phyloP scores from a whole-genome alignment of 2,888 invertebrate genomes.

The Hecatera dysodea region DNA sequence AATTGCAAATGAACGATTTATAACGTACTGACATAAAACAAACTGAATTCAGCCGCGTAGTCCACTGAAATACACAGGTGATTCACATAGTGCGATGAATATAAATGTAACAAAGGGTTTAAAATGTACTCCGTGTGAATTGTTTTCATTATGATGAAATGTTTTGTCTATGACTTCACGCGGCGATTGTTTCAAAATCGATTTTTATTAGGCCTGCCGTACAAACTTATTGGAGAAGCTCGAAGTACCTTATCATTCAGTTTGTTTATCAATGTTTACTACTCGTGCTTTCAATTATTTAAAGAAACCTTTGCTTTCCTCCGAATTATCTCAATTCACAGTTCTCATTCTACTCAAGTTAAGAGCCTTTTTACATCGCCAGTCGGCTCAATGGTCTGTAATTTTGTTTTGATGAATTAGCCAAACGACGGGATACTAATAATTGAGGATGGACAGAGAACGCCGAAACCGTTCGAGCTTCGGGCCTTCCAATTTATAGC shows the following conservation, averaged over 20 bases:
- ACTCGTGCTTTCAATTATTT: conserved; percentile 30
- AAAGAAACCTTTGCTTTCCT: conserved; percentile 43
- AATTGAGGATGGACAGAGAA: conserved; percentile 75
- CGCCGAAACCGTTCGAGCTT: conserved; percentile 71
- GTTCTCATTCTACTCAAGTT: conserved; percentile 56
- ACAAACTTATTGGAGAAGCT: conserved; percentile 26
- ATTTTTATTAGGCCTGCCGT: conserved; percentile 12
- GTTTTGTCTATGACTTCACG: conserved; percentile 60
- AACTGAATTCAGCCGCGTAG: conserved; percentile 32
- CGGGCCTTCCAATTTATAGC: conserved; percentile 77
- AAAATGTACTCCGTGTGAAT: conserved; percentile 56
- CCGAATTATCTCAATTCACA: conserved; percentile 41
- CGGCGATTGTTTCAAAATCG: conserved; percentile 32
- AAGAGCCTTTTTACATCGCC: conserved; percentile 68
- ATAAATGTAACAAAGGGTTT: conserved; percentile 37
- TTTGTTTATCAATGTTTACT: conserved; percentile 6
- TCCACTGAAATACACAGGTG: conserved; percentile 41
- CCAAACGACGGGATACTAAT: conserved; percentile 80
- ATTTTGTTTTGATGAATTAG: conserved; percentile 87
- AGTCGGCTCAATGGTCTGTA: conserved; percentile 78
- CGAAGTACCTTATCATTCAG: not conserved
- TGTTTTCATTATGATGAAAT: conserved; percentile 56
- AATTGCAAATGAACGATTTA: conserved; percentile 63
- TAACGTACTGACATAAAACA: conserved; percentile 40
- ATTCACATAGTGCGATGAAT: conserved; percentile 16